phyloP scores from a whole-genome alignment of 2,888 invertebrate species.

The Volucella bombylans region DNA sequence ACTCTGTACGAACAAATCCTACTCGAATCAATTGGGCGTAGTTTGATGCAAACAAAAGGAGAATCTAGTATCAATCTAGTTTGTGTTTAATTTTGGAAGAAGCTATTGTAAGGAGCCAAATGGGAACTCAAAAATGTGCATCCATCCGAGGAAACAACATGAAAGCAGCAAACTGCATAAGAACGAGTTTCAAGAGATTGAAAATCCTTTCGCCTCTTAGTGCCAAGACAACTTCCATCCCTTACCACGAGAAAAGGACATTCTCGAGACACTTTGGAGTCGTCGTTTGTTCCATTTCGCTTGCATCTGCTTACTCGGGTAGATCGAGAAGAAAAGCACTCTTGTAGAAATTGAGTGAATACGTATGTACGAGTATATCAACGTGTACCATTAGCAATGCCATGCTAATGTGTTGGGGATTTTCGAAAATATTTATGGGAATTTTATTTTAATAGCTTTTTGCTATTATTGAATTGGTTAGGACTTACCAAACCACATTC shows the following conservation, averaged over 20 bases:
- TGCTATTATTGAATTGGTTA: conserved; percentile 58
- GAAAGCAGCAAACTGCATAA: not conserved
- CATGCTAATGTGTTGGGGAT: conserved; percentile 50
- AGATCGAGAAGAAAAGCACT: not conserved
- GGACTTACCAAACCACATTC: conserved; percentile 33
- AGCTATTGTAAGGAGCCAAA: conserved; percentile 25
- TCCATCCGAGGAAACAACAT: conserved; percentile 8
- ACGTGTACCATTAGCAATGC: conserved; percentile 30
- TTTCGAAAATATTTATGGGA: conserved; percentile 63
- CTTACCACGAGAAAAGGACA: not conserved
- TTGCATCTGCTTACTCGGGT: not conserved
- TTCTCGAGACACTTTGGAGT: conserved; percentile 18
- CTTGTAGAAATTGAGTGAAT: conserved; percentile 18
- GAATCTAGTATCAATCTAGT: conserved; percentile 38
- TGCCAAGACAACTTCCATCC: conserved; percentile 17
- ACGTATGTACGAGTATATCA: conserved; percentile 30
- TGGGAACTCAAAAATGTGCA: conserved; percentile 37
- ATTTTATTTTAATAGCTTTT: conserved; percentile 62
- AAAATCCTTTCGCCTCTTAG: conserved; percentile 1
- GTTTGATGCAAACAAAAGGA: conserved; percentile 50
- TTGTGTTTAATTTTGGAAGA: conserved; percentile 42
- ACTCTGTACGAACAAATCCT: conserved; percentile 2
- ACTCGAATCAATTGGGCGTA: conserved; percentile 52
- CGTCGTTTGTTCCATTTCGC: conserved; percentile 7
- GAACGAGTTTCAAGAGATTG: conserved; percentile 34